A percentile compares a stretch with the other conserved stretches of the same genome.
Conservation (phyloP, 1,140 invertebrate genomes). For the Drosophila ogumai region DNA sequence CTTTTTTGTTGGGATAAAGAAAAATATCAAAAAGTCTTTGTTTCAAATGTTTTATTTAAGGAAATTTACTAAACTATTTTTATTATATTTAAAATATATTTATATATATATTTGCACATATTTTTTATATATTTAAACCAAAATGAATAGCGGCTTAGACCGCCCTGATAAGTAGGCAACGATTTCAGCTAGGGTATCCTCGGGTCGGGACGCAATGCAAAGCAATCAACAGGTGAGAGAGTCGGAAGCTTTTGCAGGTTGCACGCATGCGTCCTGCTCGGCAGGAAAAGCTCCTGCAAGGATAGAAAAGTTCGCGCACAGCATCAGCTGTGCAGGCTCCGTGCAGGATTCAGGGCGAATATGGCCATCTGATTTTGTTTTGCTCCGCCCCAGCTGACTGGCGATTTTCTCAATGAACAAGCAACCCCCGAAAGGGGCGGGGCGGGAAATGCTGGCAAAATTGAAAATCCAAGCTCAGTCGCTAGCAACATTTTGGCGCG, state of each 20-base stretch:
- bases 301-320: conserved; percentile 40
- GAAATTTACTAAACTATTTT: too few species aligned
- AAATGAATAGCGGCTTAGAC: too few species aligned
- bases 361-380: conserved; percentile 76
- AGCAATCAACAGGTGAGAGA: conserved; percentile 45
- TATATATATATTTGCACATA: too few species aligned
- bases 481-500: conserved; percentile 84
- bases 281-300: conserved; percentile 20
- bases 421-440: background rate
- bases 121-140: too few species aligned
- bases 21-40: too few species aligned
- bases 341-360: conserved; percentile 63
- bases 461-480: conserved; percentile 62
- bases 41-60: too few species aligned
- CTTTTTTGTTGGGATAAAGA: background rate
- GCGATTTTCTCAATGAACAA: conserved; percentile 37
- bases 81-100: too few species aligned
- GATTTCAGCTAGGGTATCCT: background rate
- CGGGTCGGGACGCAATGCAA: too few species aligned
- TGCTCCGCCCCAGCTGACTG: conserved; percentile 44
- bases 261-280: conserved; percentile 20
- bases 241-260: conserved; percentile 36
- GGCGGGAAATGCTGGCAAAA: conserved; percentile 4
- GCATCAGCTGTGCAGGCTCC: conserved; percentile 65
- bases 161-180: background rate